A percentile compares a stretch with the other conserved stretches of the same genome.
Conservation (phyloP, 2,113 vertebrate genomes). For the Dicaeum eximium region DNA sequence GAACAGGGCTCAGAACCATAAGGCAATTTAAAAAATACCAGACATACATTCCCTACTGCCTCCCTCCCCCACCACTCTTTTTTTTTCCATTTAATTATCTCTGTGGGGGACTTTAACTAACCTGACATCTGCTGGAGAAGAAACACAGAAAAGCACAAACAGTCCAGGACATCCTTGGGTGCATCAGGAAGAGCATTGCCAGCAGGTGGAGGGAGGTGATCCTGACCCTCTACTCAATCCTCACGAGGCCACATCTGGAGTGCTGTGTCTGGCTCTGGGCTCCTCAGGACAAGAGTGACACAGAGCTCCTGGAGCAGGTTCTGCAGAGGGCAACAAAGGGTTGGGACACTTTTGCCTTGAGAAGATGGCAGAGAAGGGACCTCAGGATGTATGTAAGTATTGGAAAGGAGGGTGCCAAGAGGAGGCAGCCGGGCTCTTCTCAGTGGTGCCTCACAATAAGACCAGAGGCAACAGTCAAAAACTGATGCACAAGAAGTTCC, state of each 20-base stretch:
- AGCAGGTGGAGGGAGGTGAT: neutral
- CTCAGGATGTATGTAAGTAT: neutral
- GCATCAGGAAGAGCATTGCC: neutral
- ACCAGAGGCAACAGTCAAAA: neutral
- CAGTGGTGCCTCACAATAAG: neutral
- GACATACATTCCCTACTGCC: no score
- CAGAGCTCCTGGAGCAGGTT: neutral
- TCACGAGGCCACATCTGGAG: neutral
- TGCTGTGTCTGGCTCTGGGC: neutral
- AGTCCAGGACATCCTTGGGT: rapidly evolving
- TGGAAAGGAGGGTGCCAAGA: neutral
- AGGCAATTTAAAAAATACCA: neutral
- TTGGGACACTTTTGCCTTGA: neutral
- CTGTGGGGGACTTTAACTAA: neutral
- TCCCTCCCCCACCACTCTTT: rapidly evolving
- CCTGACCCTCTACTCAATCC: neutral
- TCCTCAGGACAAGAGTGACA: neutral
- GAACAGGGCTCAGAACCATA: neutral
- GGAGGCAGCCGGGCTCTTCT: neutral
- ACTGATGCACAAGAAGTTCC: neutral
- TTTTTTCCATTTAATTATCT: neutral
- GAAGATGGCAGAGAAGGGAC: neutral
- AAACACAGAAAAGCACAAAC: neutral
- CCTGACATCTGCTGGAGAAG: neutral
- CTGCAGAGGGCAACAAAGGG: neutral